Percentiles rank a stretch among this genome's conserved stretches.
Conservation (phyloP, 1,140 invertebrate genomes). For the Drosophila orosa region DNA sequence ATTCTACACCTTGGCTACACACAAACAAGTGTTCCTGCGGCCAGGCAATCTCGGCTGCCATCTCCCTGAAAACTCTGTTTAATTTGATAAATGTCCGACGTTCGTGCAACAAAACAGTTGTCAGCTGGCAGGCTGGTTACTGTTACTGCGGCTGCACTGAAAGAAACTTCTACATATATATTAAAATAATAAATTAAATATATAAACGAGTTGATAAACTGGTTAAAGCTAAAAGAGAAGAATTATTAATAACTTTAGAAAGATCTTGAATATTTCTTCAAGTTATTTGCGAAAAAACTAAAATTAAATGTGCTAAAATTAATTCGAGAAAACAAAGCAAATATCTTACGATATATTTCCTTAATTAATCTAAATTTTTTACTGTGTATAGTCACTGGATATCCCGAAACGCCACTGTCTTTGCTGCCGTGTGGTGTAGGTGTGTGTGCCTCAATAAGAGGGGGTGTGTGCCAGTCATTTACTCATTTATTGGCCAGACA, state of each 20-base stretch:
- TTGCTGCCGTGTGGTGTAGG: background rate
- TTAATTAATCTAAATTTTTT: background rate
- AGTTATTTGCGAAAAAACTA: too few relatives aligned
- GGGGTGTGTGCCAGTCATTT: conserved; percentile 36
- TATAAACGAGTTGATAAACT: too few relatives aligned
- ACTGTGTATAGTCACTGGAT: background rate
- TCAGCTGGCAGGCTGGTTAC: conserved; percentile 47
- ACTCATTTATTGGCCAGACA: conserved; percentile 70
- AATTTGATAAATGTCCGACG: conserved; percentile 77
- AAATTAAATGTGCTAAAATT: too few relatives aligned
- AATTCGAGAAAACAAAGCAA: background rate
- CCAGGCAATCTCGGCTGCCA: conserved; percentile 53
- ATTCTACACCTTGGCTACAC: conserved; percentile 23
- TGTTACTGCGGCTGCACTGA: background rate
- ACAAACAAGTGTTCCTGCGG: conserved; percentile 32
- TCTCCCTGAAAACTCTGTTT: conserved; percentile 64
- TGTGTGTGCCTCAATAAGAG: background rate
- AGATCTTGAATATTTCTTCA: too few relatives aligned
- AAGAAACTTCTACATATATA: background rate
- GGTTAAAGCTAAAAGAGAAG: too few relatives aligned
- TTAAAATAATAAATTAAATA: too few relatives aligned
- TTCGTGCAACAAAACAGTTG: conserved; percentile 79
- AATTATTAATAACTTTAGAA: too few relatives aligned
- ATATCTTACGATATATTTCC: background rate
- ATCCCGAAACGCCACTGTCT: conserved; percentile 13